Evolutionary conservation across 2,888 invertebrate species (phyloP).

Genomic region (Lepas anatifera): DNA sequence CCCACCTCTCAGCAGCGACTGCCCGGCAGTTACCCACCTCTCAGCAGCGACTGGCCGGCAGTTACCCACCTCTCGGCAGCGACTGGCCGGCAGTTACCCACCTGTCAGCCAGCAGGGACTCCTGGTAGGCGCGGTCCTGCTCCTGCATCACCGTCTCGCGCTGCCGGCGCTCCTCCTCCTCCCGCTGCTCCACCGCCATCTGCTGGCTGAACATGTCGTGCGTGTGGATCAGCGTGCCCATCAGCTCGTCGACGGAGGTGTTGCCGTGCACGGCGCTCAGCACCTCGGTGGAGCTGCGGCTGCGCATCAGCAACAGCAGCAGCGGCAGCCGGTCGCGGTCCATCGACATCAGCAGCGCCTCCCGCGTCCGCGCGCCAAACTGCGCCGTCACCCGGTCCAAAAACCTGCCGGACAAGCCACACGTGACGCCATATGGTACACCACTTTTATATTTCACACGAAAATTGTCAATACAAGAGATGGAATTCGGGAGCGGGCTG

Average conservation of each 20-base stretch:
- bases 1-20: too few relatives aligned
- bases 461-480: too few relatives aligned
- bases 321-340: conserved; percentile 78
- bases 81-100: too few relatives aligned
- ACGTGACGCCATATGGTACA: too few relatives aligned
- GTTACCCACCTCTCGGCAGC: too few relatives aligned
- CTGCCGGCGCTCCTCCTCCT: conserved; percentile 79
- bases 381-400: conserved; percentile 58
- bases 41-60: too few relatives aligned
- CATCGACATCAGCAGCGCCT: conserved; percentile 67
- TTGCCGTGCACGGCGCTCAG: conserved; percentile 37
- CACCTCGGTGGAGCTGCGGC: conserved; percentile 68
- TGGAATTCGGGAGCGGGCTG: too few relatives aligned
- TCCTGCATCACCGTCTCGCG: conserved; percentile 80
- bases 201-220: conserved; percentile 68
- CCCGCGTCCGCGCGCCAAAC: conserved; percentile 62
- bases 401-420: conserved; percentile 44
- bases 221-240: conserved; percentile 74
- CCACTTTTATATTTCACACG: too few relatives aligned
- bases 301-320: conserved; percentile 74
- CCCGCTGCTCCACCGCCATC: conserved; percentile 60
- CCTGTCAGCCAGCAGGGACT: conserved; percentile 71
- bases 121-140: conserved; percentile 87
- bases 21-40: too few relatives aligned
- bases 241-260: conserved; percentile 75